Evolutionary conservation across 2,888 invertebrate genomes (phyloP).

Genomic region (Acleris cristana): DNA sequence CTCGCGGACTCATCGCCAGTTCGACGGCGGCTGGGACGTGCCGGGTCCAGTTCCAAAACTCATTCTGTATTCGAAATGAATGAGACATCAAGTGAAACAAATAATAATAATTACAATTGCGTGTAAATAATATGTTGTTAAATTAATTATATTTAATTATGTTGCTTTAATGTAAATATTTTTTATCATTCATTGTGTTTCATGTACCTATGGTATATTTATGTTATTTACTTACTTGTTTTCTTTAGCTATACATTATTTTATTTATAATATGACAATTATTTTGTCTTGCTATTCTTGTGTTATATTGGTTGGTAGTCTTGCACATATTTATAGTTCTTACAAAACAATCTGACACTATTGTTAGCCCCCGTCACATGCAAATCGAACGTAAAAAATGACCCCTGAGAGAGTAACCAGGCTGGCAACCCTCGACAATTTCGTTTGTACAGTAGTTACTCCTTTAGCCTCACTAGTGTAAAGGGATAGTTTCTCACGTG

Average conservation of each 20-base stretch:
- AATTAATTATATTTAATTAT: constrained; percentile 71
- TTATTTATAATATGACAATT: constrained; percentile 56
- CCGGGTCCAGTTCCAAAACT: constrained; percentile 24
- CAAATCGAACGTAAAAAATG: constrained; percentile 13
- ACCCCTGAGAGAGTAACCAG: too few relatives aligned
- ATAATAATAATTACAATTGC: constrained; percentile 61
- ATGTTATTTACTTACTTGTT: constrained; percentile 64
- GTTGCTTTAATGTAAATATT: constrained; percentile 82
- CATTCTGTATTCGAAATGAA: constrained; percentile 50
- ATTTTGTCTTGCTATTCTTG: constrained; percentile 41
- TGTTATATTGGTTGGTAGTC: constrained; percentile 39
- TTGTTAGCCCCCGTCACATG: constrained; percentile 45
- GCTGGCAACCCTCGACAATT: constrained; percentile 11
- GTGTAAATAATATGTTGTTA: constrained; percentile 80
- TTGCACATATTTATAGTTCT: constrained; percentile 39
- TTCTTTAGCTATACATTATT: constrained; percentile 52
- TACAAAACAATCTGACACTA: constrained; percentile 37
- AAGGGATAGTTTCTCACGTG: too few relatives aligned
- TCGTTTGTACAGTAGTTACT: neutral
- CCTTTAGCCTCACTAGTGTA: too few relatives aligned
- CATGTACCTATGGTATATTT: constrained; percentile 58
- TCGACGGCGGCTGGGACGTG: neutral
- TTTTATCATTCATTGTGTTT: constrained; percentile 74
- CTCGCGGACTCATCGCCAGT: neutral
- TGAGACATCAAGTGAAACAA: constrained; percentile 61